These are phyloP conservation scores for Pammene aurita DNA, from an alignment of 2,888 invertebrate species.

Conservation along the genomic window DNA sequence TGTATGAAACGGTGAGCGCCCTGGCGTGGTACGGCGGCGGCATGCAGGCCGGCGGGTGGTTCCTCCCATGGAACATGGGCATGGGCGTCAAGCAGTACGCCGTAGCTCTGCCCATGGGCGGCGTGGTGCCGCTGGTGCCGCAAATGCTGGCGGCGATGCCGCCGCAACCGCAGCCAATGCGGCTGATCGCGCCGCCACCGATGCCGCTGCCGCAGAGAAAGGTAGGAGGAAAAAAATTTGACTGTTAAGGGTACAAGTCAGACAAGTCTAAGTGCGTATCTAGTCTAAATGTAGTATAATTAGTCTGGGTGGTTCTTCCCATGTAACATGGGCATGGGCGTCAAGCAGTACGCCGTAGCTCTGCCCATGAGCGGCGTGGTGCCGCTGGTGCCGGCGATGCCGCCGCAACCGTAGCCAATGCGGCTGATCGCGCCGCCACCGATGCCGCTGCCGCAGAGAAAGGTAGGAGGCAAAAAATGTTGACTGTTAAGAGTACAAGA, in stretches of 20 bases:
- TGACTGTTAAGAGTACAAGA: too few species aligned
- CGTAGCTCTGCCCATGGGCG: constrained; percentile 78
- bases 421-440: constrained; percentile 75
- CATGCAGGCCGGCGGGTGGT: constrained; percentile 79
- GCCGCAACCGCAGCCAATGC: constrained; percentile 67
- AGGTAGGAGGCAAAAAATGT: constrained; percentile 68
- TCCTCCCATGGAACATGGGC: constrained; percentile 75
- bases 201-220: constrained; percentile 69
- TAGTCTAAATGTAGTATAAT: too few species aligned
- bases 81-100: constrained; percentile 80
- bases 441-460: constrained; percentile 66
- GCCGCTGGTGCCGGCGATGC: constrained; percentile 74
- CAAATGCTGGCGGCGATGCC: constrained; percentile 75
- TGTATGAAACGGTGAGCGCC: constrained; percentile 60
- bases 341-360: constrained; percentile 80
- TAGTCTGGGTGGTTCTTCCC: constrained; percentile 74
- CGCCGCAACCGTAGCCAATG: constrained; percentile 69
- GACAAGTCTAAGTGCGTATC: too few species aligned
- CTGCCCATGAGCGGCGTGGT: constrained; percentile 78
- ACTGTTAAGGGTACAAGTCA: too few species aligned
- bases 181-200: constrained; percentile 75
- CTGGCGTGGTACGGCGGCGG: constrained; percentile 82
- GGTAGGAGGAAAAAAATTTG: constrained; percentile 65
- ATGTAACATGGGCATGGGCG: constrained; percentile 75
- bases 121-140: constrained; percentile 73